phyloP scores from a whole-genome alignment of 2,888 invertebrate genomes.

The Lochmaea crataegi region DNA sequence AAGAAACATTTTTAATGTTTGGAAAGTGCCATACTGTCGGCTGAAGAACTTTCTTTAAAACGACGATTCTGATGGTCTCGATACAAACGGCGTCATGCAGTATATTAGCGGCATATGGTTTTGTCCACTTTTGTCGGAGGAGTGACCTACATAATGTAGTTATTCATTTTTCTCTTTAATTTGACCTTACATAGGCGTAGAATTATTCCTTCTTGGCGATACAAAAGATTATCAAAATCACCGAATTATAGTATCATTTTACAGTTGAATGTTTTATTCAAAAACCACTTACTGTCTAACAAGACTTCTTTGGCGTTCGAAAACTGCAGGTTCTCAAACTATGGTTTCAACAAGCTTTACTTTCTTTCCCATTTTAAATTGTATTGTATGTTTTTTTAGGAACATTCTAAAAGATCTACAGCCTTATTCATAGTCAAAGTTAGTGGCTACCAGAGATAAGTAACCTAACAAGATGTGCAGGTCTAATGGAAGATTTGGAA shows the following conservation, averaged over 20 bases:
- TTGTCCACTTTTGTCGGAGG: neutral
- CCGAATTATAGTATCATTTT: neutral
- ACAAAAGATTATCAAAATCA: neutral
- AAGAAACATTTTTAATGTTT: neutral
- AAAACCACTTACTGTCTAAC: too few relatives aligned
- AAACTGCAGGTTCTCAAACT: too few relatives aligned
- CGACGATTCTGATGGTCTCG: neutral
- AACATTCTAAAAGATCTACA: too few relatives aligned
- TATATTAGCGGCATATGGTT: neutral
- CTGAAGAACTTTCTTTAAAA: slow-evolving; percentile 3
- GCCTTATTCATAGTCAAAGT: too few relatives aligned
- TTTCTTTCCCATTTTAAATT: too few relatives aligned
- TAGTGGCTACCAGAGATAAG: too few relatives aligned
- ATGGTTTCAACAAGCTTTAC: too few relatives aligned
- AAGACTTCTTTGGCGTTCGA: too few relatives aligned
- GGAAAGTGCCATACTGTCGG: neutral
- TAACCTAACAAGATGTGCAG: too few relatives aligned
- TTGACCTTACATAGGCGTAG: neutral
- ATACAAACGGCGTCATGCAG: neutral
- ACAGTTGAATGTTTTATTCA: too few relatives aligned
- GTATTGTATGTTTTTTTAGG: too few relatives aligned
- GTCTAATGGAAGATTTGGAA: too few relatives aligned
- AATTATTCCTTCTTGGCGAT: neutral
- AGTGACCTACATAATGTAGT: slow-evolving; percentile 2
- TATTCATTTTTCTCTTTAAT: neutral